Conservation (phyloP, 2,113 vertebrate species). For the Daphoenositta chrysoptera region DNA sequence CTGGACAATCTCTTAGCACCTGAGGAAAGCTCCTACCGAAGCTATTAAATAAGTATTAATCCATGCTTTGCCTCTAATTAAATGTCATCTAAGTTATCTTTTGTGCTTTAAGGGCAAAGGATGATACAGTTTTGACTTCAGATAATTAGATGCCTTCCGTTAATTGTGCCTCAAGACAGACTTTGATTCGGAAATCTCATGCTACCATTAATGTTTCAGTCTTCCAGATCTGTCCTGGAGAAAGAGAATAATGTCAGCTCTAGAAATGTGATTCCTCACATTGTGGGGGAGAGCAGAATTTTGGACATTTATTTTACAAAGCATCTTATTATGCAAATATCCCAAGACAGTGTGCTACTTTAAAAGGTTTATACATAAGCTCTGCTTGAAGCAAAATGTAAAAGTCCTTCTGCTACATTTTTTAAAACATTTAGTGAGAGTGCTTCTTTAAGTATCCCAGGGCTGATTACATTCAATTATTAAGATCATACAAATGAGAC, state of each 20-base stretch:
- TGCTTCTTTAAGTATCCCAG: not conserved
- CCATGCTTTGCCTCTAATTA: constrained; percentile 25
- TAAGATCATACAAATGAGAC: constrained; percentile 23
- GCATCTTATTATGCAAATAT: constrained; percentile 13
- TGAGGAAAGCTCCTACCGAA: not conserved
- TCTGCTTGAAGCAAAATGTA: constrained; percentile 21
- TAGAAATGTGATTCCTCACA: not conserved
- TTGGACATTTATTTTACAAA: not conserved
- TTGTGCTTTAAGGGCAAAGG: constrained; percentile 6
- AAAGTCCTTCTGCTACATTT: not conserved
- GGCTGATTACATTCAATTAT: constrained; percentile 56
- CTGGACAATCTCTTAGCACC: not conserved
- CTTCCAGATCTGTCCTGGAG: not conserved
- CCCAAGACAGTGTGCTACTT: not conserved
- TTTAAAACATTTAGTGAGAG: not conserved
- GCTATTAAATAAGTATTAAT: constrained; percentile 25
- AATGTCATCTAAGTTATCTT: constrained; percentile 36
- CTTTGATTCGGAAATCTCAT: constrained; percentile 6
- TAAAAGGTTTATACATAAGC: constrained; percentile 1
- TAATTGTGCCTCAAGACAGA: constrained; percentile 25
- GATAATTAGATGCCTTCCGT: not conserved
- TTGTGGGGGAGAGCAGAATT: not conserved
- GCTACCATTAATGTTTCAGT: not conserved
- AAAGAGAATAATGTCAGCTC: not conserved
- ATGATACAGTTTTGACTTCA: constrained; percentile 39